Conservation (phyloP, 2,797 vertebrate species). For the Aplochiton taeniatus region DNA sequence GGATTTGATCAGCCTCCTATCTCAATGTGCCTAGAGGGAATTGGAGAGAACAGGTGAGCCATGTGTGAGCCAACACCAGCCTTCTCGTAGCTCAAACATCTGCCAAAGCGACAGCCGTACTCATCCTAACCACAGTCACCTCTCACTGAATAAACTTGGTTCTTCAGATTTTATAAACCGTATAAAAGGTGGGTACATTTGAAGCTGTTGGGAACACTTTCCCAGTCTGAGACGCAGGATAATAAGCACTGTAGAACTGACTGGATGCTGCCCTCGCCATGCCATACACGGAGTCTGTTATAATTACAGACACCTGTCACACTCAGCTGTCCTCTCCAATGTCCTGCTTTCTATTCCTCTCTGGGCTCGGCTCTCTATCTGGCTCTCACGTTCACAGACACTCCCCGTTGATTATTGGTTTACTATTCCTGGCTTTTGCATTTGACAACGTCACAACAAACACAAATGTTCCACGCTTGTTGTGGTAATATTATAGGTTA, state of each 20-base stretch:
- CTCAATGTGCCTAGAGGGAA: conserved; percentile 1
- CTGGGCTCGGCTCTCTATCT: conserved; percentile 5
- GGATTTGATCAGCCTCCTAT: neutral
- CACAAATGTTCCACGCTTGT: too few species aligned
- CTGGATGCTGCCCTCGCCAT: too few species aligned
- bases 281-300: too few species aligned
- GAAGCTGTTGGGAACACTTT: too few species aligned
- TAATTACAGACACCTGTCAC: conserved; percentile 13
- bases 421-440: too few species aligned
- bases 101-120: neutral
- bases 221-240: too few species aligned
- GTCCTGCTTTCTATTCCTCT: neutral
- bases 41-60: conserved; percentile 1
- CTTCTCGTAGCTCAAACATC: neutral
- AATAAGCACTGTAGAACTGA: too few species aligned
- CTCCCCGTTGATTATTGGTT: neutral
- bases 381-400: conserved; percentile 2
- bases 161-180: neutral
- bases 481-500: too few species aligned
- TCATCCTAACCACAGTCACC: neutral
- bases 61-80: neutral
- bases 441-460: neutral
- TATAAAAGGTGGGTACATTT: too few species aligned
- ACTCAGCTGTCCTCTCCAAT: conserved; percentile 13
- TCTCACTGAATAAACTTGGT: neutral